Percentiles rank a stretch among this genome's conserved stretches.
Conservation (phyloP, 2,113 vertebrate genomes). For the Sula dactylatra region DNA sequence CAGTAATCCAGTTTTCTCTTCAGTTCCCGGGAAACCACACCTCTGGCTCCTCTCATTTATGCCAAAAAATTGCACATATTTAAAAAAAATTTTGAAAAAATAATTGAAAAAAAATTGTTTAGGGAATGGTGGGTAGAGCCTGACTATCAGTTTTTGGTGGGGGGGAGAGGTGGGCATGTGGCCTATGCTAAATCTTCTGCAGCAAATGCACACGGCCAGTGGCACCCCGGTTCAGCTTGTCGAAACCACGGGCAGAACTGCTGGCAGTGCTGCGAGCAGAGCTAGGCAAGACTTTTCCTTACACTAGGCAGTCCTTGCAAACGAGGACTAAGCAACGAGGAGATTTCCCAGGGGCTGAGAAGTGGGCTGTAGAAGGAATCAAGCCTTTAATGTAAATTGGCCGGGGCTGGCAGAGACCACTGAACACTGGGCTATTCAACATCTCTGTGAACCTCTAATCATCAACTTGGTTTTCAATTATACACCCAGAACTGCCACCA, state of each 20-base stretch:
- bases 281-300: background rate
- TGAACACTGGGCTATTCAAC: conserved; percentile 53
- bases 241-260: background rate
- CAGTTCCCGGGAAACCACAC: background rate
- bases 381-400: conserved; percentile 63
- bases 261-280: background rate
- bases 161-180: background rate
- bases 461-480: conserved; percentile 49
- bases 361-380: conserved; percentile 40
- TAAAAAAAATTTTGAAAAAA: too few relatives aligned
- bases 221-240: background rate
- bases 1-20: background rate
- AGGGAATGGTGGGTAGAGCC: background rate
- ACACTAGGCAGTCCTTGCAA: background rate
- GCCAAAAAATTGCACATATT: fast-evolving
- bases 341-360: conserved; percentile 54
- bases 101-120: background rate
- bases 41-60: background rate
- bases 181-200: background rate
- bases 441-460: conserved; percentile 58
- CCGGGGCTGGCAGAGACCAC: conserved; percentile 32
- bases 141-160: fast-evolving
- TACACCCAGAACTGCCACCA: conserved; percentile 52
- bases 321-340: background rate
- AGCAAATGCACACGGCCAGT: background rate